Evolutionary conservation across 2,113 vertebrate species (phyloP).

Genomic region (Rana temporaria): DNA sequence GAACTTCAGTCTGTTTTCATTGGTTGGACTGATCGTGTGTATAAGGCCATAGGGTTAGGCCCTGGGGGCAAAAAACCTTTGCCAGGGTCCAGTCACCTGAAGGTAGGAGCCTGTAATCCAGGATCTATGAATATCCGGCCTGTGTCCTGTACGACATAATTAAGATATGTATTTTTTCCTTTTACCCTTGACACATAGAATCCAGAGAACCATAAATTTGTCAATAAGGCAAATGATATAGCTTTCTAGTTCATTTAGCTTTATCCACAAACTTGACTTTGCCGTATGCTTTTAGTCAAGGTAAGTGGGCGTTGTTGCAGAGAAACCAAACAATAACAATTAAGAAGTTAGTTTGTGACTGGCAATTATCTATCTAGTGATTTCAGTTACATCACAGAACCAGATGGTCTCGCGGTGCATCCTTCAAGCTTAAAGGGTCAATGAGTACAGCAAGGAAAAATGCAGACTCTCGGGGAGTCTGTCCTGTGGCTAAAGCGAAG

Average conservation of each 20-base stretch:
- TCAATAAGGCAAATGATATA: no score
- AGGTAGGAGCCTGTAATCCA: no score
- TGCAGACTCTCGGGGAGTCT: slow-evolving; percentile 23
- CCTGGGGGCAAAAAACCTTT: no score
- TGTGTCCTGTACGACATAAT: no score
- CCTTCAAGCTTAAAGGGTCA: slow-evolving; percentile 45
- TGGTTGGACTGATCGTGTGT: no score
- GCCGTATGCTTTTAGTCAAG: background rate
- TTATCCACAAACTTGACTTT: background rate
- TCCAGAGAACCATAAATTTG: no score
- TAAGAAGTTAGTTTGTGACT: slow-evolving; percentile 2
- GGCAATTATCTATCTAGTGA: slow-evolving; percentile 23
- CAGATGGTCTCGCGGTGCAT: background rate
- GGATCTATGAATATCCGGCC: no score
- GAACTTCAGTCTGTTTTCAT: no score
- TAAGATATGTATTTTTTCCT: no score
- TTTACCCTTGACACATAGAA: no score
- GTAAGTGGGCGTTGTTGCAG: background rate
- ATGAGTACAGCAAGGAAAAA: slow-evolving; percentile 19
- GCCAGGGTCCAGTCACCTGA: no score
- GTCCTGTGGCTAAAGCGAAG: slow-evolving; percentile 20
- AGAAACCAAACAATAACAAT: slow-evolving; percentile 1
- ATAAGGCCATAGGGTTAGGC: no score
- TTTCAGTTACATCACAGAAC: background rate
- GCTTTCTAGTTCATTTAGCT: background rate